phyloP scores from a whole-genome alignment of 2,113 vertebrate species.

The Megaceryle torquata region DNA sequence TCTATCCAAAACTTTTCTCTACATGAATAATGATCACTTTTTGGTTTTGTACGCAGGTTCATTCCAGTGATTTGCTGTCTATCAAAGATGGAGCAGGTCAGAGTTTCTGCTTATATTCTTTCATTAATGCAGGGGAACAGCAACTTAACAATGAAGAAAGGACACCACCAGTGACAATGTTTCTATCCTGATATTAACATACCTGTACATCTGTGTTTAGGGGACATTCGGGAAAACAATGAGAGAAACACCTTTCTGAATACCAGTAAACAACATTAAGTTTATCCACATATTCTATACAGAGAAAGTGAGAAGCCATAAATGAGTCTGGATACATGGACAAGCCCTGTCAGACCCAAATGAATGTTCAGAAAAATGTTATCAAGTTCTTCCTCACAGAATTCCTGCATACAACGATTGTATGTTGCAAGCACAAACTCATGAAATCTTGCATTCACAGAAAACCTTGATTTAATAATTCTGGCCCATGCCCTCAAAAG shows the following conservation, averaged over 20 bases:
- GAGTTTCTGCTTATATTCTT: not conserved
- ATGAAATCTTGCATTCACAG: not conserved
- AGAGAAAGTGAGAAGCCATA: not conserved
- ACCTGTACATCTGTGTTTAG: not conserved
- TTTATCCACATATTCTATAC: not conserved
- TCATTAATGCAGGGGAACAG: not conserved
- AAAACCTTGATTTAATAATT: conserved; percentile 8
- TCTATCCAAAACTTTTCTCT: not conserved
- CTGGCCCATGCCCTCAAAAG: not conserved
- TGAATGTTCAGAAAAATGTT: not conserved
- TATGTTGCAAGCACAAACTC: not conserved
- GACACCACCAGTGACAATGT: not conserved
- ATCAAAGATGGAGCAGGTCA: not conserved
- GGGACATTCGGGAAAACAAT: not conserved
- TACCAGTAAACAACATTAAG: too few relatives aligned
- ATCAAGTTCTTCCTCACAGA: not conserved
- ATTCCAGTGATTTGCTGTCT: not conserved
- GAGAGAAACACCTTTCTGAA: not conserved
- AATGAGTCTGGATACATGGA: not conserved
- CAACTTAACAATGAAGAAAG: not conserved
- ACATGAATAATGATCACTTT: not conserved
- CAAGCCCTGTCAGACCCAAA: not conserved
- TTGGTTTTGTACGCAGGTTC: not conserved
- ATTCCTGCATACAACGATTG: not conserved
- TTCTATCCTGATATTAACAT: not conserved